phyloP scores from a whole-genome alignment of 2,113 vertebrate species.

The Callospermophilus lateralis region DNA sequence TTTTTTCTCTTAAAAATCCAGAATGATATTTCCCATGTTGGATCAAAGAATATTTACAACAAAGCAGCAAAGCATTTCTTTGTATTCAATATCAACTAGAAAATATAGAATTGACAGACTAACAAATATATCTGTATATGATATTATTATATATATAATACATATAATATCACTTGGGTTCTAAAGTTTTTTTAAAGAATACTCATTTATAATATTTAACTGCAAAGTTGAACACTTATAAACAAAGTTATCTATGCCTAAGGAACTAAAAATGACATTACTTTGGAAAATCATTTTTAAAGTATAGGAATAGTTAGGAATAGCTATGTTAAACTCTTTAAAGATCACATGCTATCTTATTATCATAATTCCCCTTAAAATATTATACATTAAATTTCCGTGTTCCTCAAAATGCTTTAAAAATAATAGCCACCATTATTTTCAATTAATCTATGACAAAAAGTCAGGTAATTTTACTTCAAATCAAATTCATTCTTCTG shows the following conservation, averaged over 20 bases:
- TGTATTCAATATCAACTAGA: not conserved
- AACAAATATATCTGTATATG: not conserved
- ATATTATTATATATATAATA: not conserved
- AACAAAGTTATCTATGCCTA: slow-evolving; percentile 5
- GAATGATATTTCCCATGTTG: not conserved
- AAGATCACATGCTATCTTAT: not conserved
- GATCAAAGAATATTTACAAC: not conserved
- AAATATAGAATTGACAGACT: slow-evolving; percentile 9
- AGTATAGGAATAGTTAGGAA: not conserved
- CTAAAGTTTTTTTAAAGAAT: slow-evolving; percentile 9
- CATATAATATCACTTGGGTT: not conserved
- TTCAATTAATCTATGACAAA: not conserved
- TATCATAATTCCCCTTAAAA: not conserved
- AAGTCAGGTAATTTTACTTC: not conserved
- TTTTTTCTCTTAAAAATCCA: not conserved
- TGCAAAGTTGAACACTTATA: not conserved
- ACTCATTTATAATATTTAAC: not conserved
- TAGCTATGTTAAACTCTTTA: not conserved
- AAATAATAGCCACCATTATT: not conserved
- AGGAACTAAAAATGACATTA: slow-evolving; percentile 27
- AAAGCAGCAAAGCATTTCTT: not conserved
- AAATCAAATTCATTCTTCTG: not conserved
- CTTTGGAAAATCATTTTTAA: not conserved
- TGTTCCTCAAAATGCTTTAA: slow-evolving; percentile 29
- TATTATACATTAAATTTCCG: not conserved